Percentiles rank a stretch among this genome's conserved stretches.
These are phyloP conservation scores for Columbina picui DNA, from an alignment of 2,113 vertebrate species.

Conservation along the genomic window DNA sequence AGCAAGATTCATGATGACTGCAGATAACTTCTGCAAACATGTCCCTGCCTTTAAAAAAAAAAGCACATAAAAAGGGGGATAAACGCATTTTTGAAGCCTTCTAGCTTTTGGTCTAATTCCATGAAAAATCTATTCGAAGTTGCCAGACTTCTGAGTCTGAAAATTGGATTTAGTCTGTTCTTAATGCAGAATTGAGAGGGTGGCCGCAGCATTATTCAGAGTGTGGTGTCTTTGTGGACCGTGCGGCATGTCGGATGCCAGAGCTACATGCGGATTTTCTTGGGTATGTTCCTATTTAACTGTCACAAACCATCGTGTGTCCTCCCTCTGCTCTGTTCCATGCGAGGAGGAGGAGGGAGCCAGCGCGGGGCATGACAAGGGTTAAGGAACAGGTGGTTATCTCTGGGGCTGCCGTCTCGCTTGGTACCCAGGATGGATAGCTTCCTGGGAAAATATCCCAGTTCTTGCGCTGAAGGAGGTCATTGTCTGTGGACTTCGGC, in stretches of 20 bases:
- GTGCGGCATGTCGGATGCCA: background rate
- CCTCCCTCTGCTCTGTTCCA: background rate
- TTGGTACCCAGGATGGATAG: constrained; percentile 6
- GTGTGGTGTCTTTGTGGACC: background rate
- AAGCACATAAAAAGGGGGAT: background rate
- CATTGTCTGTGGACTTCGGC: background rate
- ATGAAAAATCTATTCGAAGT: background rate
- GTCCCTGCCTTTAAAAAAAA: background rate
- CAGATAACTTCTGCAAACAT: constrained; percentile 24
- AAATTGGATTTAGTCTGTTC: background rate
- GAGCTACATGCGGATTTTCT: background rate
- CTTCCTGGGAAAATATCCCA: constrained; percentile 35
- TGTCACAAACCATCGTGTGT: background rate
- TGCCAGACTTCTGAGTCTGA: background rate
- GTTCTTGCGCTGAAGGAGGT: constrained; percentile 1
- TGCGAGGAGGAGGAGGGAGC: background rate
- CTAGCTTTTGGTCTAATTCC: constrained; percentile 3
- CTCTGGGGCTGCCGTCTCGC: background rate
- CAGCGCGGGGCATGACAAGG: background rate
- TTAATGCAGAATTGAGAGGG: background rate
- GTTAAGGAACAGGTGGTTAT: constrained; percentile 47
- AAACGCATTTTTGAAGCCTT: background rate
- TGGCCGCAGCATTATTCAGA: background rate
- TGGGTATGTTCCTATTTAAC: background rate
- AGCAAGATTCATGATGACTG: constrained; percentile 36